Conservation (phyloP, 2,797 vertebrate genomes). For the Pelochelys cantorii region DNA sequence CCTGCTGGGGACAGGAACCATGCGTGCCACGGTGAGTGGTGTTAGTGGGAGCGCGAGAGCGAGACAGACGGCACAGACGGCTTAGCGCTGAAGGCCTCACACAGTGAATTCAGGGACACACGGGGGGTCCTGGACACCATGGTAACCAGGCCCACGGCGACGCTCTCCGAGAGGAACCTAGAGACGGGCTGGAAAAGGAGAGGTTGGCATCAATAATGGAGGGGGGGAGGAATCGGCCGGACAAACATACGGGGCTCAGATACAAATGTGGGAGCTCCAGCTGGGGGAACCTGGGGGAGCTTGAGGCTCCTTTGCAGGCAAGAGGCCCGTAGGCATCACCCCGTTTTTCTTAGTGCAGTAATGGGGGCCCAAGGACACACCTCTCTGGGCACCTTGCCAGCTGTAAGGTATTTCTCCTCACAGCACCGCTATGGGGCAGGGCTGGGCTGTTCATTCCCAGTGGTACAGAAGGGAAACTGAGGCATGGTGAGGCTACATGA, state of each 20-base stretch:
- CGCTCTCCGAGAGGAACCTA: conserved; percentile 80
- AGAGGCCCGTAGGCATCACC: not conserved
- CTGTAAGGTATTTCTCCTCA: not conserved
- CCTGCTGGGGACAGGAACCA: not conserved
- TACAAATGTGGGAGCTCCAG: fast-evolving
- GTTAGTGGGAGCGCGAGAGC: conserved; percentile 67
- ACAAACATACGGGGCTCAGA: not conserved
- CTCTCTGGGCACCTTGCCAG: not conserved
- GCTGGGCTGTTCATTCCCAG: not conserved
- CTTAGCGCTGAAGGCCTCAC: conserved; percentile 72
- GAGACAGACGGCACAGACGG: not conserved
- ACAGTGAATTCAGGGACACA: conserved; percentile 70
- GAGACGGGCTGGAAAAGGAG: conserved; percentile 81
- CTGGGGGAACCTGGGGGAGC: too few relatives aligned
- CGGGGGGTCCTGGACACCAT: conserved; percentile 83
- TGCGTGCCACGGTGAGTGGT: not conserved
- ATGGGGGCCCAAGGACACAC: too few relatives aligned
- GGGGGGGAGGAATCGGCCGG: not conserved
- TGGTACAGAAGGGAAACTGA: not conserved
- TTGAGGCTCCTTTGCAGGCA: not conserved
- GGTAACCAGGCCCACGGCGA: conserved; percentile 86
- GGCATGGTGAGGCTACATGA: not conserved
- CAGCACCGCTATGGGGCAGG: not conserved
- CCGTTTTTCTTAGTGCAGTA: not conserved
- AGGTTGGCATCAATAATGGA: conserved; percentile 81